phyloP scores from a whole-genome alignment of 2,888 invertebrate species.

The Syrphus vitripennis region DNA sequence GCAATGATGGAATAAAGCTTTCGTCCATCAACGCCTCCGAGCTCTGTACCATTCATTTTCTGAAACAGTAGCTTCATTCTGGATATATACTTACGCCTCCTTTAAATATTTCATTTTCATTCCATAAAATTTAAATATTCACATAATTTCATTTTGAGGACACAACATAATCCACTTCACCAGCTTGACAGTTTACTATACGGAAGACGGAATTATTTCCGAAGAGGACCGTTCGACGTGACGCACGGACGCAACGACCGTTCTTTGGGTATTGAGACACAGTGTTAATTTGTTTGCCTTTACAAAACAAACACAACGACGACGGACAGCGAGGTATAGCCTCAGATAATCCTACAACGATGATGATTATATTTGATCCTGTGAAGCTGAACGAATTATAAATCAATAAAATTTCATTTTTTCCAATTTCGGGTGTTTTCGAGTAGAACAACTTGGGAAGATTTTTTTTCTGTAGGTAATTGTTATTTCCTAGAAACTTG shows the following conservation, averaged over 20 bases:
- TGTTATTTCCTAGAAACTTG: background rate
- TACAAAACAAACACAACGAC: background rate
- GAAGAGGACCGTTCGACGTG: too few relatives aligned
- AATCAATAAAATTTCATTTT: background rate
- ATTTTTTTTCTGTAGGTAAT: background rate
- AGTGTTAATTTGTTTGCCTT: slow-evolving; percentile 4
- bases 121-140: slow-evolving; percentile 6
- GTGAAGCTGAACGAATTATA: background rate
- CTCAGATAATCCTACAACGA: background rate
- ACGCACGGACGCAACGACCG: too few relatives aligned
- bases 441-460: background rate
- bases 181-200: background rate
- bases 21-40: background rate
- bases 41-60: background rate
- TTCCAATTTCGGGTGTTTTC: background rate
- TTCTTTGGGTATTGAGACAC: background rate
- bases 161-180: background rate
- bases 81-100: background rate
- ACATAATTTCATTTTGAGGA: slow-evolving; percentile 1
- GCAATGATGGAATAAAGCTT: too few relatives aligned
- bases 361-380: background rate
- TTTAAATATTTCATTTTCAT: background rate
- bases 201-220: background rate
- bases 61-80: background rate
- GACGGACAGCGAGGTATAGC: background rate